These are phyloP conservation scores for Drosophila santomea DNA, from an alignment of 1,140 invertebrate genomes.

Conservation along the genomic window DNA sequence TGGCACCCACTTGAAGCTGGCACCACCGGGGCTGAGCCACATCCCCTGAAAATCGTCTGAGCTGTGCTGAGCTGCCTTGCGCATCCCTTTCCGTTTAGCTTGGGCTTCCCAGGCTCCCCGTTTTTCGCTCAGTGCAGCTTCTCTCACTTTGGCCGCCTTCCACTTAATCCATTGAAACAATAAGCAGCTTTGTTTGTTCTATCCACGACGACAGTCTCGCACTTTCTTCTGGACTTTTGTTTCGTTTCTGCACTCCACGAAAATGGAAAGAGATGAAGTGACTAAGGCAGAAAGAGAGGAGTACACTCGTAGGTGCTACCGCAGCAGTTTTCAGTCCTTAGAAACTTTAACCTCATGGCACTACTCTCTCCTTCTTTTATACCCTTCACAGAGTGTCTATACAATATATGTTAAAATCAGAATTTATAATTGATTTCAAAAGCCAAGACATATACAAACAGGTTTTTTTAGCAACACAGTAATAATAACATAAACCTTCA, in stretches of 20 bases:
- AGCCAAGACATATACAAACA: too few relatives aligned
- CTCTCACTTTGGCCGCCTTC: conserved; percentile 32
- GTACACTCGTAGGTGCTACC: neutral
- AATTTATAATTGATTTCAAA: too few relatives aligned
- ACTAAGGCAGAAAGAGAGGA: neutral
- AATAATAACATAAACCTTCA: neutral
- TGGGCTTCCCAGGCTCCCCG: neutral
- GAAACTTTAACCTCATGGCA: conserved; percentile 18
- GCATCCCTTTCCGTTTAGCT: neutral
- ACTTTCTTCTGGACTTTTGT: conserved; percentile 45
- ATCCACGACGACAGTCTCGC: conserved; percentile 43
- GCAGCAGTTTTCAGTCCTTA: conserved; percentile 30
- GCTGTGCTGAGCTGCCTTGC: conserved; percentile 18
- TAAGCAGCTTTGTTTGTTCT: conserved; percentile 63
- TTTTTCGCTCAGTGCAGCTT: conserved; percentile 29
- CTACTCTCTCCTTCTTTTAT: neutral
- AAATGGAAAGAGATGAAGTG: conserved; percentile 20
- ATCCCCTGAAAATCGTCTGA: conserved; percentile 38
- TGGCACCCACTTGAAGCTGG: conserved; percentile 55
- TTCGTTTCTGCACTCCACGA: conserved; percentile 17
- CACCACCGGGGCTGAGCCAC: conserved; percentile 36
- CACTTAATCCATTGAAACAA: conserved; percentile 66
- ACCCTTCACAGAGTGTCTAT: neutral
- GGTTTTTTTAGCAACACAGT: too few relatives aligned
- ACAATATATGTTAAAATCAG: too few relatives aligned